Evolutionary conservation across 1,140 invertebrate species (phyloP).

Genomic region (Amyelois transitella): DNA sequence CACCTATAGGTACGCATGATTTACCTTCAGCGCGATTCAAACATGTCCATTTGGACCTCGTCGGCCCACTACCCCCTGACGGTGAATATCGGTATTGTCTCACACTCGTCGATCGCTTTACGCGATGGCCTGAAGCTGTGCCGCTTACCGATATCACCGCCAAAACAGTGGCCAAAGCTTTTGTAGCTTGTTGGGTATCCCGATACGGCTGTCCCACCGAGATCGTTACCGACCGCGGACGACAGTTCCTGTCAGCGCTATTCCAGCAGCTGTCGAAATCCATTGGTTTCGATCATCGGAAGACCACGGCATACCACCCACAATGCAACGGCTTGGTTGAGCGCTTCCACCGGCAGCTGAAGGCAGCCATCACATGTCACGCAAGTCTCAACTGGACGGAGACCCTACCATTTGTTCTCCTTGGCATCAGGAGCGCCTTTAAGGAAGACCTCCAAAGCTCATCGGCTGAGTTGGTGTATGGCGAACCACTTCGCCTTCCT

Average conservation of each 20-base stretch:
- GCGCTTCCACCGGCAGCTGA: constrained; percentile 7
- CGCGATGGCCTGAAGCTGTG: not conserved
- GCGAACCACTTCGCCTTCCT: too few species aligned
- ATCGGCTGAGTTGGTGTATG: too few species aligned
- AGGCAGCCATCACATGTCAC: constrained; percentile 5
- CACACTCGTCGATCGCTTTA: not conserved
- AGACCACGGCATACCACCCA: constrained; percentile 4
- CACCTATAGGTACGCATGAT: not conserved
- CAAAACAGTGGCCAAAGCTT: not conserved
- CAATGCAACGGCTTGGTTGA: constrained; percentile 4
- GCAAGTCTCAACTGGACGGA: too few species aligned
- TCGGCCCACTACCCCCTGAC: not conserved
- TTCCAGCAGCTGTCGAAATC: not conserved
- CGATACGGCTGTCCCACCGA: not conserved
- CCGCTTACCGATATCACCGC: not conserved
- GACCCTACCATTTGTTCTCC: too few species aligned
- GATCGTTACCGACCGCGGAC: not conserved
- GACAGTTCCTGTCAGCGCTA: not conserved
- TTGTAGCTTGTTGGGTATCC: not conserved
- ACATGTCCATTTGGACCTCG: not conserved
- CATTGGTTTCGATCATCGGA: not conserved
- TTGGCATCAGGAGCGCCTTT: too few species aligned
- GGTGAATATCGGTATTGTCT: not conserved
- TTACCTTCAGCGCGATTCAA: not conserved
- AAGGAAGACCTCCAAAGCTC: too few species aligned